phyloP scores from a whole-genome alignment of 2,888 invertebrate species.

The Thumatha senex region DNA sequence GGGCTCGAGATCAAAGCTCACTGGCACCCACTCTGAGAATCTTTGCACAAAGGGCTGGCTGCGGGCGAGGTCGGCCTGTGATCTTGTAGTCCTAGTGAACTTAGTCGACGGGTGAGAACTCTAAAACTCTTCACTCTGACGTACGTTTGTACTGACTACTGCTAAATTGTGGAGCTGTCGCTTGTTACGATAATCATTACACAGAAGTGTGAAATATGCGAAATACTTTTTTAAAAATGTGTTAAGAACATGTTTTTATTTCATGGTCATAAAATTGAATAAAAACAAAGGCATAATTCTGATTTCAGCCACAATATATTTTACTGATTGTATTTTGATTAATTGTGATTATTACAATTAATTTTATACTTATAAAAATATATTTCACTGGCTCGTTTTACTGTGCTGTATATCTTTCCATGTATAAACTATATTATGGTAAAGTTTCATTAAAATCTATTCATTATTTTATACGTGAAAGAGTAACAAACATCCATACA shows the following conservation, averaged over 20 bases:
- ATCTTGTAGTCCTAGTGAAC: slow-evolving; percentile 49
- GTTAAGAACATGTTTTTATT: background rate
- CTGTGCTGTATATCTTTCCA: too few species aligned
- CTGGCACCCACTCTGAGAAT: slow-evolving; percentile 63
- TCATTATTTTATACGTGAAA: too few species aligned
- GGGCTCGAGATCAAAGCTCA: slow-evolving; percentile 75
- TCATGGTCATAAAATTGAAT: too few species aligned
- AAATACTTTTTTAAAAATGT: background rate
- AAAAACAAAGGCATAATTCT: too few species aligned
- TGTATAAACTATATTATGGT: too few species aligned
- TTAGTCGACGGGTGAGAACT: slow-evolving; percentile 66
- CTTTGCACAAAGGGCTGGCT: slow-evolving; percentile 75
- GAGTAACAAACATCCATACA: too few species aligned
- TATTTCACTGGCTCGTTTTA: too few species aligned
- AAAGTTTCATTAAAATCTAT: too few species aligned
- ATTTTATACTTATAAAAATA: too few species aligned
- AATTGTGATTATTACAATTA: too few species aligned
- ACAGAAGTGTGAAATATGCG: background rate
- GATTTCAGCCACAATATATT: too few species aligned
- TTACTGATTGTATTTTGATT: too few species aligned
- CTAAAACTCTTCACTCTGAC: slow-evolving; percentile 53
- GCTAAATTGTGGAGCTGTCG: background rate
- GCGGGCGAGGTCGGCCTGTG: slow-evolving; percentile 67
- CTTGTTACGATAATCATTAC: background rate
- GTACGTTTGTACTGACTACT: slow-evolving; percentile 17